phyloP scores from a whole-genome alignment of 2,113 vertebrate species.

The Aramus guarauna region DNA sequence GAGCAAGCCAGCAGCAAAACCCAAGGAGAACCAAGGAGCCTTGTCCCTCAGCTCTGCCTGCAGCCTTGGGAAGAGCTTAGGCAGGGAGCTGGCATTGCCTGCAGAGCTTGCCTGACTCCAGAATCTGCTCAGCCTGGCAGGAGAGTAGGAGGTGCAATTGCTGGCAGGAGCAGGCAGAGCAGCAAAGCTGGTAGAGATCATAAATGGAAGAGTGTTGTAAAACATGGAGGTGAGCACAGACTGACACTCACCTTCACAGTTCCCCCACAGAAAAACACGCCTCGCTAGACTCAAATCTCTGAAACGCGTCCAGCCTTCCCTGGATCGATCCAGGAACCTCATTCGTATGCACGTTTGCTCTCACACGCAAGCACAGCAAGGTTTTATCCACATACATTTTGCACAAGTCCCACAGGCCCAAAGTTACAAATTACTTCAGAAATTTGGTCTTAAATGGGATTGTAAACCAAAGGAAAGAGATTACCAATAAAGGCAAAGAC shows the following conservation, averaged over 20 bases:
- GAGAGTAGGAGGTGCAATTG: constrained; percentile 36
- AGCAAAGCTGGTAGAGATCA: constrained; percentile 23
- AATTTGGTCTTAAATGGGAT: background rate
- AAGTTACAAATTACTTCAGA: background rate
- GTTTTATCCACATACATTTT: background rate
- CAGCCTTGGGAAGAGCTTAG: background rate
- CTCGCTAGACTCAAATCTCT: background rate
- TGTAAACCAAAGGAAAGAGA: background rate
- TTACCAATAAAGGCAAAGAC: background rate
- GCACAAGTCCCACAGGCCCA: background rate
- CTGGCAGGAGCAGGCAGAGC: constrained; percentile 40
- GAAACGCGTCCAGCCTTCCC: background rate
- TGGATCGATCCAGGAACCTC: constrained; percentile 19
- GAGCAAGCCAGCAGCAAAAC: background rate
- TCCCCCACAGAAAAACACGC: background rate
- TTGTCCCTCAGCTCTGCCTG: background rate
- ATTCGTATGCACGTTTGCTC: constrained; percentile 2
- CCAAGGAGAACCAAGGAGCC: background rate
- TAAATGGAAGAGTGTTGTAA: constrained; percentile 39
- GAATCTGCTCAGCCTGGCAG: constrained; percentile 12
- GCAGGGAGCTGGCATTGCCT: background rate
- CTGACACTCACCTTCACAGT: constrained; percentile 40
- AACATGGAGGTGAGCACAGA: constrained; percentile 56
- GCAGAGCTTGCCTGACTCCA: background rate
- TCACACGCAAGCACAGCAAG: background rate